Conservation (phyloP, 2,888 invertebrate species). For the Cryptus armator region DNA sequence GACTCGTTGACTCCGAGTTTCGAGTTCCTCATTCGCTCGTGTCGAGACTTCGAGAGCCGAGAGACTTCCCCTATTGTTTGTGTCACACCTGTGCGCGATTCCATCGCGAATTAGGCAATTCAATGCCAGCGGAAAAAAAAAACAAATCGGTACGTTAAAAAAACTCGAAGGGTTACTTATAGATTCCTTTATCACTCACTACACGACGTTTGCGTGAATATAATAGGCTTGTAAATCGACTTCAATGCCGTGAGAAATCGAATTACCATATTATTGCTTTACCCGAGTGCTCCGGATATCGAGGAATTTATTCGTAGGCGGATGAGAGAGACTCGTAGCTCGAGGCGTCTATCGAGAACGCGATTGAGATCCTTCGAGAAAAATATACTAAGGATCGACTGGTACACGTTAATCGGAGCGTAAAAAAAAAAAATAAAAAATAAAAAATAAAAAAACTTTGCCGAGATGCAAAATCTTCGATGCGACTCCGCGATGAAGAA, state of each 20-base stretch:
- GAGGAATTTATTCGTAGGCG: conserved; percentile 43
- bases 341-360: not conserved
- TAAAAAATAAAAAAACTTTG: too few relatives aligned
- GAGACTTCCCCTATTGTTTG: conserved; percentile 19
- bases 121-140: not conserved
- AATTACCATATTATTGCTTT: conserved; percentile 22
- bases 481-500: conserved; percentile 6
- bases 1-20: conserved; percentile 5
- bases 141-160: not conserved
- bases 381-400: not conserved
- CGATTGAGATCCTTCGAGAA: conserved; percentile 5
- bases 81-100: conserved; percentile 24
- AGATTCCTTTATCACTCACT: not conserved
- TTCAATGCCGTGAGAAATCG: conserved; percentile 16
- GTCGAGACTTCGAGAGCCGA: not conserved
- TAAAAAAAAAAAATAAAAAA: conserved; percentile 9
- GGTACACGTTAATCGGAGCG: conserved; percentile 7
- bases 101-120: not conserved
- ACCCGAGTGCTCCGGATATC: conserved; percentile 31
- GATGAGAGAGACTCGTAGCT: not conserved
- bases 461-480: not conserved
- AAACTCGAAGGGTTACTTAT: not conserved
- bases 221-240: conserved; percentile 1
- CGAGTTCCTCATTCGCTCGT: conserved; percentile 27
- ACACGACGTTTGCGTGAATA: not conserved